These are phyloP conservation scores for Mantis religiosa DNA, from an alignment of 2,888 invertebrate genomes.

Conservation along the genomic window DNA sequence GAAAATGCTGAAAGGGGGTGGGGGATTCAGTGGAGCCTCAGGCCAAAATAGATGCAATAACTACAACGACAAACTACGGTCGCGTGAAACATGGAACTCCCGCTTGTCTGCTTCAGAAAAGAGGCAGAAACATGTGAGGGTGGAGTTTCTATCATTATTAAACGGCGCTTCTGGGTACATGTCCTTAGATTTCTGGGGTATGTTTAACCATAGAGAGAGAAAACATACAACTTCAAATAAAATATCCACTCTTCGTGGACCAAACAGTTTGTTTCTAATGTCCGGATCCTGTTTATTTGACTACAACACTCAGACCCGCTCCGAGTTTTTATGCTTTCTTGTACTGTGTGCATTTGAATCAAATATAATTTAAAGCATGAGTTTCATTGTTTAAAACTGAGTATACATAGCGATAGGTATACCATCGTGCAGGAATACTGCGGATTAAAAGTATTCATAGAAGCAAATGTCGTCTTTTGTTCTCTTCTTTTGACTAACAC, in stretches of 20 bases:
- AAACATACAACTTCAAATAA: neutral
- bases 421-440: too few species aligned
- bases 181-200: neutral
- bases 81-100: neutral
- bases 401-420: too few species aligned
- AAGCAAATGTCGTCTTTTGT: too few species aligned
- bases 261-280: neutral
- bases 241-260: neutral
- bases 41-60: conserved; percentile 14
- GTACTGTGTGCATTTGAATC: too few species aligned
- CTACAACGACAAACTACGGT: neutral
- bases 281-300: neutral
- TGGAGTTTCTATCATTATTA: neutral
- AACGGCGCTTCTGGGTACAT: neutral
- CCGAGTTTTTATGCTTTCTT: too few species aligned
- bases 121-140: too few species aligned
- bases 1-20: neutral
- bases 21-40: neutral
- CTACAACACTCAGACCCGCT: too few species aligned
- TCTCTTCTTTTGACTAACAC: too few species aligned
- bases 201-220: neutral
- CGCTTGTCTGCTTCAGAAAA: neutral
- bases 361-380: too few species aligned
- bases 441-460: too few species aligned
- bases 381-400: too few species aligned